Evolutionary conservation across 2,888 invertebrate genomes (phyloP).

Genomic region (Thecophora atra): DNA sequence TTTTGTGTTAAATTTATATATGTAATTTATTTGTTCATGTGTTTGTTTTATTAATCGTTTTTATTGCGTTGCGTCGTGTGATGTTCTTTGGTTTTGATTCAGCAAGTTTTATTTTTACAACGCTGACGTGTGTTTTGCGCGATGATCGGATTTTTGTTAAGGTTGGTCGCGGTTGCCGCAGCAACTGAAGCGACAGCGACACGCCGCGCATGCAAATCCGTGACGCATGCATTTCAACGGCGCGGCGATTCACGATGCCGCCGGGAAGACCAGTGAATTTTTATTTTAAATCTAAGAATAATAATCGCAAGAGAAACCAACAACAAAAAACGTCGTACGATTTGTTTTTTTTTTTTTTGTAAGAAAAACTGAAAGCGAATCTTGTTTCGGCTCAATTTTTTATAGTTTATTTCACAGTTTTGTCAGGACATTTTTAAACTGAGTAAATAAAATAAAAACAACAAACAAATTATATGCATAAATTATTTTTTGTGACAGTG

Average conservation of each 20-base stretch:
- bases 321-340: not conserved
- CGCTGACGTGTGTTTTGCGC: not conserved
- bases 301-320: not conserved
- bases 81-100: not conserved
- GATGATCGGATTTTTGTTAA: constrained; percentile 13
- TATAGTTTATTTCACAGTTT: not conserved
- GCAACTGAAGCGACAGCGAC: constrained; percentile 6
- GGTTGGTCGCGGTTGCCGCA: constrained; percentile 25
- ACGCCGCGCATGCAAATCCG: constrained; percentile 16
- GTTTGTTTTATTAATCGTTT: no score
- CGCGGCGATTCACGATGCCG: constrained; percentile 5
- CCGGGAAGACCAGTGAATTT: not conserved
- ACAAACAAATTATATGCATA: not conserved
- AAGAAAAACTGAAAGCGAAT: not conserved
- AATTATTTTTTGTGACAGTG: not conserved
- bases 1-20: not conserved
- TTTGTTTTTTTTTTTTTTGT: no score
- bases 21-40: not conserved
- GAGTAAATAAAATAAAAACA: not conserved
- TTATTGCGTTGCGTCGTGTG: not conserved
- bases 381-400: not conserved
- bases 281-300: not conserved
- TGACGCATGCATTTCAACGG: constrained; percentile 22
- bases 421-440: not conserved
- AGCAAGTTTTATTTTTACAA: constrained; percentile 14